Percentiles rank a stretch among this genome's conserved stretches.
These are phyloP conservation scores for Tipula confusa DNA, from an alignment of 2,888 invertebrate genomes.

Conservation along the genomic window DNA sequence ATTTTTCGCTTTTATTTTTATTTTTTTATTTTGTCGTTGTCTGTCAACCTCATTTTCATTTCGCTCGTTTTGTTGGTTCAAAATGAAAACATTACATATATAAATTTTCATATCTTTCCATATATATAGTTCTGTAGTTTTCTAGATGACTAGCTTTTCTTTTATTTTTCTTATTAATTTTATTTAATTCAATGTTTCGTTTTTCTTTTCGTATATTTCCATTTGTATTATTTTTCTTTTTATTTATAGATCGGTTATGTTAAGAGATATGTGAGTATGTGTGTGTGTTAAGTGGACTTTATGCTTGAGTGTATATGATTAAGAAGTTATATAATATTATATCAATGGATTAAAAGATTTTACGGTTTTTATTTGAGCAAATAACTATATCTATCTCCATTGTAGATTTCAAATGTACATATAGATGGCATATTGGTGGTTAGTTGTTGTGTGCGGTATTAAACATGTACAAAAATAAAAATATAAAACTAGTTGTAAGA, in stretches of 20 bases:
- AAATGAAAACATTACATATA: not conserved
- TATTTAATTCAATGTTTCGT: too few species aligned
- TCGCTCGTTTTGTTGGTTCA: not conserved
- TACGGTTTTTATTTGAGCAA: not conserved
- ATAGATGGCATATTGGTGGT: not conserved
- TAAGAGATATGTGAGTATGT: not conserved
- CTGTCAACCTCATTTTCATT: not conserved
- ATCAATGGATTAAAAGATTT: conserved; percentile 20
- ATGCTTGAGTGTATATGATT: not conserved
- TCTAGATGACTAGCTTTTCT: not conserved
- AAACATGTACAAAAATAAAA: not conserved
- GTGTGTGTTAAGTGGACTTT: conserved; percentile 12
- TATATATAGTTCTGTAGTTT: not conserved
- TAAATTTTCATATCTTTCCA: not conserved
- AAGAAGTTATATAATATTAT: not conserved
- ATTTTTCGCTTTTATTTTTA: too few species aligned
- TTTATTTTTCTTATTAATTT: not conserved
- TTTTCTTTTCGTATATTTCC: not conserved
- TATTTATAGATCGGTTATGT: not conserved
- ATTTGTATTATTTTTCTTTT: not conserved
- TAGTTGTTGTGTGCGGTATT: not conserved
- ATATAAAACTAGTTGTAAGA: not conserved
- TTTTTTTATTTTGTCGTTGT: not conserved
- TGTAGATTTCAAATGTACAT: not conserved
- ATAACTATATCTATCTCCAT: not conserved